phyloP scores from a whole-genome alignment of 2,113 vertebrate genomes.

The Ivindomyrus marchei region DNA sequence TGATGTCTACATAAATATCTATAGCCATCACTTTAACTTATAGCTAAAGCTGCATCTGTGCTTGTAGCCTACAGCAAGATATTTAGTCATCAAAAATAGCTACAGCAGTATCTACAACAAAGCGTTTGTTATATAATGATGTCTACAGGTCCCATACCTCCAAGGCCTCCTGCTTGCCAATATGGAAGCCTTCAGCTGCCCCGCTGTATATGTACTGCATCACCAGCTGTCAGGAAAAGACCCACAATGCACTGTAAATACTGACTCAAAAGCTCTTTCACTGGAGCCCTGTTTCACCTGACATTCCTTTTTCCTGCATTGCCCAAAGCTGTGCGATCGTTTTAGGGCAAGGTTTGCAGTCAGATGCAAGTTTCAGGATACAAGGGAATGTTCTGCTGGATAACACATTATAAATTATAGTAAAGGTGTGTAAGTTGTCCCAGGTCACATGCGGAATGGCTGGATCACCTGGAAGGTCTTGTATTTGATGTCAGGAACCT shows the following conservation, averaged over 20 bases:
- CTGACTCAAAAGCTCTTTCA: background rate
- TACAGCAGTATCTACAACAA: background rate
- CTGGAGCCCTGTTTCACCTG: background rate
- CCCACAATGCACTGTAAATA: background rate
- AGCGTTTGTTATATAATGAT: background rate
- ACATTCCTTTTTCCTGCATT: background rate
- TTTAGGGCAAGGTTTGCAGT: background rate
- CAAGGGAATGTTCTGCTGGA: background rate
- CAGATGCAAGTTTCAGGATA: background rate
- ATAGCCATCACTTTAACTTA: background rate
- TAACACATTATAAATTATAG: background rate
- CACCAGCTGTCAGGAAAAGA: conserved; percentile 56
- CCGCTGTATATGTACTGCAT: conserved; percentile 71
- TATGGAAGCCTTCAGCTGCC: conserved; percentile 60
- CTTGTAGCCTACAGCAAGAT: background rate
- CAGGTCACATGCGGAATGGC: background rate
- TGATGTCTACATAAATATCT: background rate
- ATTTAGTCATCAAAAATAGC: background rate
- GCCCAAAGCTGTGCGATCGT: background rate
- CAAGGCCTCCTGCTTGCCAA: conserved; percentile 68
- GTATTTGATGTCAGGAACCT: conserved; percentile 65
- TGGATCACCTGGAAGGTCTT: conserved; percentile 46
- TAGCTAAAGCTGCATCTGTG: background rate
- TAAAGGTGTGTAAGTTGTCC: background rate
- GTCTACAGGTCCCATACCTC: conserved; percentile 51